Conservation (phyloP, 2,888 invertebrate species). For the Pyrocoelia pectoralis region DNA sequence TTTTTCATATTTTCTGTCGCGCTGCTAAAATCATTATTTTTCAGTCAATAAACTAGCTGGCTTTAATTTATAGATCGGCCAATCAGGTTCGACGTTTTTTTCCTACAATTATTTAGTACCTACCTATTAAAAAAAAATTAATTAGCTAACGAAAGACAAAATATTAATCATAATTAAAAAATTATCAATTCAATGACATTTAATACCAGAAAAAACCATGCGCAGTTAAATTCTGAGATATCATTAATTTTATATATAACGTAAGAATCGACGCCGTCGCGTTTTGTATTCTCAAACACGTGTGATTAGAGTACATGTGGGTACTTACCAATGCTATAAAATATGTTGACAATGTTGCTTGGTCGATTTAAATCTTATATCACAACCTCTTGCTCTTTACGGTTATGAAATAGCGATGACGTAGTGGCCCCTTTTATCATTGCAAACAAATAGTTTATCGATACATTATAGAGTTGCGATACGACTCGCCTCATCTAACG, state of each 20-base stretch:
- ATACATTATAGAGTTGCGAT: slow-evolving; percentile 11
- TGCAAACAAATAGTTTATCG: slow-evolving; percentile 44
- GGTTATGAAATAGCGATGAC: slow-evolving; percentile 41
- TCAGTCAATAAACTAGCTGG: slow-evolving; percentile 24
- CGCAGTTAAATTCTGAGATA: slow-evolving; percentile 17
- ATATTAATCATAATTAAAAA: neutral
- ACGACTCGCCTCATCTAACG: neutral
- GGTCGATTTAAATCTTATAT: slow-evolving; percentile 55
- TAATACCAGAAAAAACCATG: slow-evolving; percentile 15
- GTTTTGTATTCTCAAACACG: slow-evolving; percentile 50
- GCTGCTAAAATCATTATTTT: slow-evolving; percentile 29
- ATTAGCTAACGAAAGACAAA: neutral
- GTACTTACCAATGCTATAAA: slow-evolving; percentile 53
- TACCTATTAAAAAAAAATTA: slow-evolving; percentile 14
- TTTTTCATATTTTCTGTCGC: neutral
- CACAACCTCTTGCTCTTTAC: slow-evolving; percentile 48
- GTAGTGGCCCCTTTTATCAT: slow-evolving; percentile 44
- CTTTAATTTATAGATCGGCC: slow-evolving; percentile 23
- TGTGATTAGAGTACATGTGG: slow-evolving; percentile 52
- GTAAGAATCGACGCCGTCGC: slow-evolving; percentile 38
- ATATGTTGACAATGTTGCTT: slow-evolving; percentile 55
- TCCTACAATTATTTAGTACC: slow-evolving; percentile 12
- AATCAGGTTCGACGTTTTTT: slow-evolving; percentile 15
- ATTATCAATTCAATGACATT: slow-evolving; percentile 13
- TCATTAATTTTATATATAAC: slow-evolving; percentile 18